These are phyloP conservation scores for Styela clava DNA, from an alignment of 23 tunicate species.

Conservation along the genomic window DNA sequence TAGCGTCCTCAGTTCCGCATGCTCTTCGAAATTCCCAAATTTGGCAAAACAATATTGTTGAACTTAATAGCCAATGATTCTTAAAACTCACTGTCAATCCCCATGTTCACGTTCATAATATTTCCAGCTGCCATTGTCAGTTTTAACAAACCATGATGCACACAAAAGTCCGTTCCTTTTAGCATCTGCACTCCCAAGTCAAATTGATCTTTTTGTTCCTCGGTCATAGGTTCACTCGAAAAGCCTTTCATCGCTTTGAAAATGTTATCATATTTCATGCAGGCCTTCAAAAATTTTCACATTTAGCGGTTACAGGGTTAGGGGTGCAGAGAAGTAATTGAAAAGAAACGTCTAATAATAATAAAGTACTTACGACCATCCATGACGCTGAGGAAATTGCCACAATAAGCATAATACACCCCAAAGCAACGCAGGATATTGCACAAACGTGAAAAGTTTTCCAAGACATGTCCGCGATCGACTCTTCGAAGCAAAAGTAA, in stretches of 20 bases:
- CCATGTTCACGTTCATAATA: not conserved
- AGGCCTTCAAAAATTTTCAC: not conserved
- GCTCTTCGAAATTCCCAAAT: too few relatives aligned
- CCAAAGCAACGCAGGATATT: not conserved
- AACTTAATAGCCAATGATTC: too few relatives aligned
- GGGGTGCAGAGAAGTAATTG: too few relatives aligned
- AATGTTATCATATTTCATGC: not conserved
- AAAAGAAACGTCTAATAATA: not conserved
- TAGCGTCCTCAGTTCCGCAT: too few relatives aligned
- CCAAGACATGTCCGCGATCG: not conserved
- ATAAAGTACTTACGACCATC: not conserved
- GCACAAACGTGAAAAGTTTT: not conserved
- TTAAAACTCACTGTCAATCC: not conserved
- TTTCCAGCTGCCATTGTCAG: not conserved
- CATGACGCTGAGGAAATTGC: conserved; percentile 2
- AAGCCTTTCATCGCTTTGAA: not conserved
- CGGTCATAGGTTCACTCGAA: not conserved
- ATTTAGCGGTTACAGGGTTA: too few relatives aligned
- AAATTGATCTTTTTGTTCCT: not conserved
- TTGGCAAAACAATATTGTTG: too few relatives aligned
- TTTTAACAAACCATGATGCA: conserved; percentile 2
- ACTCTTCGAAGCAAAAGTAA: too few relatives aligned
- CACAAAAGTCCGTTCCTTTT: not conserved
- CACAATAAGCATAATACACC: not conserved
- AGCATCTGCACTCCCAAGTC: not conserved